Conservation (phyloP, 2,797 vertebrate genomes). For the Pampus argenteus region DNA sequence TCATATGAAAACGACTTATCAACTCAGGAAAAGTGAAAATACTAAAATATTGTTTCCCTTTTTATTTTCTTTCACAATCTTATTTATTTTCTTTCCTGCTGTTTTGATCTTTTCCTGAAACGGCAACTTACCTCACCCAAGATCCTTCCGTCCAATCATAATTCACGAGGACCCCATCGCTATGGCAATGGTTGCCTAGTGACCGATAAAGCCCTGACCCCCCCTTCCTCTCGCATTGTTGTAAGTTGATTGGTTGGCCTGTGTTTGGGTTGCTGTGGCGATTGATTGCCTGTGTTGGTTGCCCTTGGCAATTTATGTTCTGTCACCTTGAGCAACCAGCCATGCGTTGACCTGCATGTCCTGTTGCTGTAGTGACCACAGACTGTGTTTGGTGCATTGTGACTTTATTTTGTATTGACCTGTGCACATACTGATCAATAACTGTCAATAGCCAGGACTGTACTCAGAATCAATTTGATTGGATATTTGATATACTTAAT, state of each 20-base stretch:
- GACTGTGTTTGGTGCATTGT: conserved; percentile 88
- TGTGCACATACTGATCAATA: conserved; percentile 86
- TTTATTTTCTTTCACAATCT: conserved; percentile 81
- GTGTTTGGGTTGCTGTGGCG: conserved; percentile 87
- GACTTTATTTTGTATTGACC: conserved; percentile 85
- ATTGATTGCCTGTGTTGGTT: conserved; percentile 87
- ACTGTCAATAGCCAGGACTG: conserved; percentile 80
- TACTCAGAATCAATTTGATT: conserved; percentile 78
- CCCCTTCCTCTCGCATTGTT: conserved; percentile 85
- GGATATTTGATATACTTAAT: conserved; percentile 71
- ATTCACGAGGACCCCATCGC: conserved; percentile 86
- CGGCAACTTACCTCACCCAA: conserved; percentile 84
- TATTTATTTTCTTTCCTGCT: conserved; percentile 82
- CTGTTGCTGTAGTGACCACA: conserved; percentile 87
- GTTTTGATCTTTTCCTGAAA: conserved; percentile 87
- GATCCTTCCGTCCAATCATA: conserved; percentile 86
- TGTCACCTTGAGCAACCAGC: conserved; percentile 84
- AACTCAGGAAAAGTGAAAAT: conserved; percentile 70
- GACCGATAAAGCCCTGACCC: conserved; percentile 88
- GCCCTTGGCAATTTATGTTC: conserved; percentile 83
- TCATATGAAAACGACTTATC: conserved; percentile 63
- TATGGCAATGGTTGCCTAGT: conserved; percentile 88
- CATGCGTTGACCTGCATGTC: conserved; percentile 86
- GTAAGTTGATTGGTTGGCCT: conserved; percentile 86
- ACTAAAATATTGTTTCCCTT: conserved; percentile 79